Base-by-base conservation (phyloP, 1,140 invertebrate species). In the Anthonomus grandis region DNA sequence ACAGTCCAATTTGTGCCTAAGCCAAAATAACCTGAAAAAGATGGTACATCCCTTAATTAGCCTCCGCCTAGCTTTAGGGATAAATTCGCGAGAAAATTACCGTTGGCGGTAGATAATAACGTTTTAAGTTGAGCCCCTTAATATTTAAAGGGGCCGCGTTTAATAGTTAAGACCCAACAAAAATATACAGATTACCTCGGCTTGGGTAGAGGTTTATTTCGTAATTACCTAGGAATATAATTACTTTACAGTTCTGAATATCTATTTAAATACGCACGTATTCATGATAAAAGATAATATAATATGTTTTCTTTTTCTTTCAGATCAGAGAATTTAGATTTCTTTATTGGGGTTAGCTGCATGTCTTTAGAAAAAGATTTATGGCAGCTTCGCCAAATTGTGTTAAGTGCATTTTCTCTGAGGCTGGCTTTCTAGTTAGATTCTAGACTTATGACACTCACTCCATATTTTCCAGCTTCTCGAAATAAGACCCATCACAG, bases 221-320 rank as follows among this genome's bases (percentile, higher is more conserved):
- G 47, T 27, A 31, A 51, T 58, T 58, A 58, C 37, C 22, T 27
- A 18, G 9, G 19, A 23, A 17, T 37, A 58, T 51, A 58, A 51
- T 36, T 58, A 48, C 48, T n/a, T n/a, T n/a, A n/a, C n/a, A n/a
- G n/a, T n/a, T n/a, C n/a, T n/a, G n/a, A n/a, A n/a, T n/a, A 50
- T 50, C 48, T 37, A 41, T 51, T 50, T 58, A 31, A 51, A 51
- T 51, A 51, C 46, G 25, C 46, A 45, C 45, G 56, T 58, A 48
- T 22, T 44, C 45, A 58, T 51, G 41, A 42, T 25, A 38, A 15
- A 45, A 45, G n/a, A n/a, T n/a, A n/a, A n/a, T n/a, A n/a, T n/a
- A n/a, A n/a, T n/a, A n/a, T n/a, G n/a, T n/a, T n/a, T n/a, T n/a
- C n/a, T n/a, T n/a, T n/a, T n/a, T n/a, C n/a, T n/a, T n/a, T n/a